phyloP scores from a whole-genome alignment of 2,113 vertebrate genomes.

The Apteryx mantelli region DNA sequence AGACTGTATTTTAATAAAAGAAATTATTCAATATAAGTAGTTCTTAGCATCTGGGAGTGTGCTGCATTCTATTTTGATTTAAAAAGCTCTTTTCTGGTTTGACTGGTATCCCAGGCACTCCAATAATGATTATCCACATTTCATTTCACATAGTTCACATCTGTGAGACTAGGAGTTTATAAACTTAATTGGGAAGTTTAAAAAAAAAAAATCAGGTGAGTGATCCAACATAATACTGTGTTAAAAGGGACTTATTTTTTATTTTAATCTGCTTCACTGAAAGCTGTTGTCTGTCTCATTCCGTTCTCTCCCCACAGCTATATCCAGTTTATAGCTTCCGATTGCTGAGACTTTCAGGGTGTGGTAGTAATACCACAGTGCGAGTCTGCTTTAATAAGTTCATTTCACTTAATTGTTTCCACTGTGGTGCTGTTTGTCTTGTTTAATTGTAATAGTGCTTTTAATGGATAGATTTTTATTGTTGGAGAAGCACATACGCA shows the following conservation, averaged over 20 bases:
- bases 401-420: neutral
- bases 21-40: rapidly evolving
- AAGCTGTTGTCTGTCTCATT: neutral
- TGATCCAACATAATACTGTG: neutral
- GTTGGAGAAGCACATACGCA: neutral
- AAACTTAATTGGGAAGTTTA: neutral
- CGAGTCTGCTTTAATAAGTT: neutral
- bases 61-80: neutral
- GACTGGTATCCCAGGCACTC: neutral
- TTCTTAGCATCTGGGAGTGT: neutral
- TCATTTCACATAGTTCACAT: neutral
- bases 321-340: neutral
- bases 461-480: neutral
- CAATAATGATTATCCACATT: rapidly evolving
- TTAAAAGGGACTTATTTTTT: slow-evolving; percentile 10
- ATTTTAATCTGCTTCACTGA: slow-evolving; percentile 7
- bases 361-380: neutral
- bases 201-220: neutral
- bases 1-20: neutral
- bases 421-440: neutral
- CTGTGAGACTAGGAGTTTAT: neutral
- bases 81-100: neutral
- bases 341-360: neutral
- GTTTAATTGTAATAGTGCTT: neutral
- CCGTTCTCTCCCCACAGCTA: neutral